phyloP scores from a whole-genome alignment of 2,113 vertebrate genomes.

The Gymnarchus niloticus region DNA sequence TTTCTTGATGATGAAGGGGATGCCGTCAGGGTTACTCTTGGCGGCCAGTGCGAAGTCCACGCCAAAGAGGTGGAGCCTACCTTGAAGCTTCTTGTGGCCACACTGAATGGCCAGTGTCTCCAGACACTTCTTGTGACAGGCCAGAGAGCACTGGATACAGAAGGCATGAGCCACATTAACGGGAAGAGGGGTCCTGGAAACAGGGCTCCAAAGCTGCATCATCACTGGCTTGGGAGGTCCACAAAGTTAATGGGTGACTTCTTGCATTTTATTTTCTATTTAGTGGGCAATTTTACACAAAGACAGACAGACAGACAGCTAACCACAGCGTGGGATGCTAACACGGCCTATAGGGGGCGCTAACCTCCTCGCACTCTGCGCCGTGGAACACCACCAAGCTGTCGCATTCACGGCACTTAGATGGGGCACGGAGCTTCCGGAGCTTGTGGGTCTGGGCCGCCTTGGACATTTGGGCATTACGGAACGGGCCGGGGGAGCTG shows the following conservation, averaged over 20 bases:
- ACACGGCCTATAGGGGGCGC: no score
- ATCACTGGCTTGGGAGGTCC: neutral
- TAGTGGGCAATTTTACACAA: neutral
- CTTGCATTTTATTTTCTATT: neutral
- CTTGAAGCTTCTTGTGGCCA: constrained; percentile 93
- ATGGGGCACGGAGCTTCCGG: constrained; percentile 84
- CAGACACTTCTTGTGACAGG: constrained; percentile 94
- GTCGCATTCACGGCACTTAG: constrained; percentile 94
- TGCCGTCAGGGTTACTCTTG: constrained; percentile 78
- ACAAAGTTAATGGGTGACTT: neutral
- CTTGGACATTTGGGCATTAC: constrained; percentile 90
- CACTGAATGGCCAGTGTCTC: constrained; percentile 94
- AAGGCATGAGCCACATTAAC: neutral
- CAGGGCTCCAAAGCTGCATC: neutral
- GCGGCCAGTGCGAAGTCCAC: constrained; percentile 83
- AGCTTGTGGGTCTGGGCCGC: constrained; percentile 90
- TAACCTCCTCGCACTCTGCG: constrained; percentile 94
- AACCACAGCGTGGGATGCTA: neutral
- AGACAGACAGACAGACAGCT: neutral
- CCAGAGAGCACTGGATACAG: constrained; percentile 78
- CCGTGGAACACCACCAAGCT: constrained; percentile 92
- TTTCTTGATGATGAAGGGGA: constrained; percentile 94
- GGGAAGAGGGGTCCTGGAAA: no score
- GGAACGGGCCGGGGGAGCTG: constrained; percentile 82
- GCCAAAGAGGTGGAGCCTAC: constrained; percentile 87